Evolutionary conservation across 2,113 vertebrate genomes (phyloP).

Genomic region (Brachirus orientalis): DNA sequence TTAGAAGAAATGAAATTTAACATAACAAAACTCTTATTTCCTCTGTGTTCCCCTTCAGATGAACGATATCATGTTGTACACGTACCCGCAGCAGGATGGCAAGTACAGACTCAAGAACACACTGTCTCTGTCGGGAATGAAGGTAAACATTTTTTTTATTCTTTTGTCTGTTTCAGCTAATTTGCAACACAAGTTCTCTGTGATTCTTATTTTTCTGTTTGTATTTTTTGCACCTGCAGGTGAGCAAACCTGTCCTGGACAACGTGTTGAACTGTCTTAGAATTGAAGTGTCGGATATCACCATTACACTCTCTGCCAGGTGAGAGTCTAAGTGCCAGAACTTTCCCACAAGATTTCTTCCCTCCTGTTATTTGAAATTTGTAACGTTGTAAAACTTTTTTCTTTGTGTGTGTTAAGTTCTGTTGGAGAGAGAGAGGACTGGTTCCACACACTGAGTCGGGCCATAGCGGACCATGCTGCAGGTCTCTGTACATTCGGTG

Average conservation of each 20-base stretch:
- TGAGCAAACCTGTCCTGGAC: constrained; percentile 87
- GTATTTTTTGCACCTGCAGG: constrained; percentile 76
- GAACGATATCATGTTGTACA: constrained; percentile 94
- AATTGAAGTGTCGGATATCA: constrained; percentile 88
- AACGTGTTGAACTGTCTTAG: constrained; percentile 87
- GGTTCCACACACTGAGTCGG: constrained; percentile 90
- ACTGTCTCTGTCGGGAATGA: constrained; percentile 88
- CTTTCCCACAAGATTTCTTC: no score
- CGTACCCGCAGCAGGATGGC: constrained; percentile 93
- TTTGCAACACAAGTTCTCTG: not conserved
- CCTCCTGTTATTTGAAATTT: not conserved
- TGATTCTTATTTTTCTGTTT: not conserved
- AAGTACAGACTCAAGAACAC: constrained; percentile 93
- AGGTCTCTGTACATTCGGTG: constrained; percentile 78
- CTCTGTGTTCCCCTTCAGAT: constrained; percentile 81
- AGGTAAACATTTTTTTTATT: constrained; percentile 75
- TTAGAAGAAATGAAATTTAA: no score
- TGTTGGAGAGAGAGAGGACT: constrained; percentile 91
- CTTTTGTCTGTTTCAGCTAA: not conserved
- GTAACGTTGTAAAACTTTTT: not conserved
- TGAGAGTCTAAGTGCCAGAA: constrained; percentile 74
- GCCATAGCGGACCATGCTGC: constrained; percentile 87
- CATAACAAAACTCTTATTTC: not conserved
- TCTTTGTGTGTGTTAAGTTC: constrained; percentile 79
- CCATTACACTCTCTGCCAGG: constrained; percentile 91